Evolutionary conservation across 2,113 vertebrate genomes (phyloP).

Genomic region (Myotis yumanensis): DNA sequence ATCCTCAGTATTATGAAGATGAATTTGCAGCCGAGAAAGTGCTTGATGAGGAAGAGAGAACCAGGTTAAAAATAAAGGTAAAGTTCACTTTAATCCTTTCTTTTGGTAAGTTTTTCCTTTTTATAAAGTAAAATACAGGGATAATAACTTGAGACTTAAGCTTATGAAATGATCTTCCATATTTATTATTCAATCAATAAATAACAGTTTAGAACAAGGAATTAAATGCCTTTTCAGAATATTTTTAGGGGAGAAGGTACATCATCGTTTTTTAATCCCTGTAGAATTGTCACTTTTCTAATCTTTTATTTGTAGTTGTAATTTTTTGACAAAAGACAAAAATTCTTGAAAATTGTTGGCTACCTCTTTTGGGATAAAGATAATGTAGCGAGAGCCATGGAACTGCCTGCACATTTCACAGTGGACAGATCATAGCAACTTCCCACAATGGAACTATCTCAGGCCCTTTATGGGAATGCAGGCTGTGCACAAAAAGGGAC

Average conservation of each 20-base stretch:
- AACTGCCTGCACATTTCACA: background rate
- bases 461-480: background rate
- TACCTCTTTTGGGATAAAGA: background rate
- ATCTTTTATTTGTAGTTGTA: background rate
- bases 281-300: background rate
- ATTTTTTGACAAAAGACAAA: background rate
- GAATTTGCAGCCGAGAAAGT: slow-evolving; percentile 98
- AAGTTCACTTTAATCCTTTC: background rate
- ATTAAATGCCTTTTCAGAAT: background rate
- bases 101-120: background rate
- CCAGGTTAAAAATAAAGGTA: slow-evolving; percentile 96
- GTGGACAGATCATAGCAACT: background rate
- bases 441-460: background rate
- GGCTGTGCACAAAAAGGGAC: background rate
- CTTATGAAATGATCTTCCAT: background rate
- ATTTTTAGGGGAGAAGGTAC: slow-evolving; percentile 5
- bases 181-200: slow-evolving; percentile 2
- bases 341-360: slow-evolving; percentile 7
- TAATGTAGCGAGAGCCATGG: too few relatives aligned
- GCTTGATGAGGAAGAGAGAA: slow-evolving; percentile 96
- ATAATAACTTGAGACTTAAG: background rate
- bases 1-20: slow-evolving; percentile 97
- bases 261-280: background rate
- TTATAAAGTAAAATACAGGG: background rate
- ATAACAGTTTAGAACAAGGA: background rate